Evolutionary conservation across 2,888 invertebrate genomes (phyloP).

Genomic region (Operophtera brumata): DNA sequence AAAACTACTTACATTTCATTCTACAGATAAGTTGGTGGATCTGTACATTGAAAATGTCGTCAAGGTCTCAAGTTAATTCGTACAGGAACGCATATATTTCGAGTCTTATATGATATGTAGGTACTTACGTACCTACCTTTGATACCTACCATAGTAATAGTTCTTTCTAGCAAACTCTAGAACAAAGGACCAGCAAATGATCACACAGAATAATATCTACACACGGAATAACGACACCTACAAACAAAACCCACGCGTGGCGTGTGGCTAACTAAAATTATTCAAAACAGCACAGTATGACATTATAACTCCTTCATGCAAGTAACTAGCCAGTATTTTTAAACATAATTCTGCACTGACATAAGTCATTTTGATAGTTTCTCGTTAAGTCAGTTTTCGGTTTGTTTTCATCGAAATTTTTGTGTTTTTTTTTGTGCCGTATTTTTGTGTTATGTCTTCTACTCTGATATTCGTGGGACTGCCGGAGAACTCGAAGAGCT

Average conservation of each 20-base stretch:
- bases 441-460: constrained; percentile 80
- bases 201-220: constrained; percentile 43
- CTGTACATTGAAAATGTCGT: too few species aligned
- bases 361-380: constrained; percentile 34
- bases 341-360: constrained; percentile 30
- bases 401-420: constrained; percentile 30
- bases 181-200: constrained; percentile 55
- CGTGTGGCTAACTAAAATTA: constrained; percentile 42
- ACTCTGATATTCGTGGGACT: constrained; percentile 82
- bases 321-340: constrained; percentile 40
- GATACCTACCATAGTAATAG: not conserved
- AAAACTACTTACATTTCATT: too few species aligned
- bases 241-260: constrained; percentile 64
- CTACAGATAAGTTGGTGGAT: too few species aligned
- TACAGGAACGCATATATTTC: too few species aligned
- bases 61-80: too few species aligned
- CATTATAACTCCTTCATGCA: constrained; percentile 54
- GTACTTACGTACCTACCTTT: too few species aligned
- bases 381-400: constrained; percentile 24
- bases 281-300: constrained; percentile 56
- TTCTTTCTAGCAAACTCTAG: constrained; percentile 22
- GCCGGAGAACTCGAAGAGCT: constrained; percentile 81
- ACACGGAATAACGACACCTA: constrained; percentile 49
- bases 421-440: constrained; percentile 44
- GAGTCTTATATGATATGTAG: too few species aligned